Base-by-base conservation (phyloP, 1,140 invertebrate genomes). In the Ips nitidus region DNA sequence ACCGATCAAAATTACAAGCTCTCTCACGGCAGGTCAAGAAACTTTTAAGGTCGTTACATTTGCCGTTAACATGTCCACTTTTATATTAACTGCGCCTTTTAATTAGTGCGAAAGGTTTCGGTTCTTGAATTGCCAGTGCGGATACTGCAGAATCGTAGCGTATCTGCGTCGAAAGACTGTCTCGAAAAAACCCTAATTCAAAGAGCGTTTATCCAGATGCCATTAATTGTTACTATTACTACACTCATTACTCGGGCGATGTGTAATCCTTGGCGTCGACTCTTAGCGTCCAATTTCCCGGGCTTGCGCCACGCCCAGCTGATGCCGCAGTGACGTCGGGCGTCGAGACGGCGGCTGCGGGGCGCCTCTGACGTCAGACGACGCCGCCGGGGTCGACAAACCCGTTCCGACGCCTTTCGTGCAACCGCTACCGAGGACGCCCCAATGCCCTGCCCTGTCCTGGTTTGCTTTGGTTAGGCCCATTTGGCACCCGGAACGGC, bases 261-360 rank as follows among this genome's bases (percentile, higher is more conserved):
- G 53, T 65, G 64, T 59, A 66, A 59, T 66, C 43, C 64, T 57
- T 43, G 55, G 43, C 41, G 41, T 45, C 37, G 64, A n/a, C 37
- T 66, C 52, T 59, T 58, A 50, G 37, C 41, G 63, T 56, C 56
- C 41, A 42, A 55, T 55, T 56, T 56, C 52, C 63, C 63, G 63
- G 63, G 40, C 53, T 65, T 65, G 63, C 64, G 64, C 66, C 66
- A 67, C 66, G 59, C 70, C 69, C 70, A 71, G 70, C 70, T 71
- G 70, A 71, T 71, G 65, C 64, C 65, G 70, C 70, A 71, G 70
- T 71, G 70, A 71, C 70, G 70, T 71, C 56, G 56, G 55, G 63
- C 64, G 64, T 67, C 64, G 70, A 40, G 64, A 67, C 69, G 60
- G 39, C 58, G 59, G 40, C 64, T 53, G 64, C 59, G 64, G 55